phyloP scores from a whole-genome alignment of 2,113 vertebrate species.

The Lota lota region DNA sequence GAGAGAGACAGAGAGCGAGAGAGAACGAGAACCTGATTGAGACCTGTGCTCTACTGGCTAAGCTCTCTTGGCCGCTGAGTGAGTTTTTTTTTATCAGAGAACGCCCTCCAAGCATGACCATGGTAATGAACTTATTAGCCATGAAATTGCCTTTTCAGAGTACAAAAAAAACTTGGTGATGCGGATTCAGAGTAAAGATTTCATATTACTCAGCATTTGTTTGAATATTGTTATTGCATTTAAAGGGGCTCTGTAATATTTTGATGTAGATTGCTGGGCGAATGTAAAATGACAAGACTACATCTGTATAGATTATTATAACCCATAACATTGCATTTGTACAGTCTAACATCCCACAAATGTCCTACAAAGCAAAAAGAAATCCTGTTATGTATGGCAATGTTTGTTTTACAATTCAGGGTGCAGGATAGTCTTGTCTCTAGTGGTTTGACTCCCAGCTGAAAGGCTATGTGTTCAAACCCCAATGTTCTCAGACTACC shows the following conservation, averaged over 20 bases:
- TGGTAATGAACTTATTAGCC: constrained; percentile 74
- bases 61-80: constrained; percentile 53
- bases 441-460: too few relatives aligned
- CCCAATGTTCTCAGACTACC: too few relatives aligned
- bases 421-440: neutral
- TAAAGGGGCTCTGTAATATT: too few relatives aligned
- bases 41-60: constrained; percentile 51
- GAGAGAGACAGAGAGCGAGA: constrained; percentile 18
- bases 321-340: too few relatives aligned
- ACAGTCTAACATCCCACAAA: too few relatives aligned
- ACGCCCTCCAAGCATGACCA: constrained; percentile 60
- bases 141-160: constrained; percentile 76
- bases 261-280: too few relatives aligned
- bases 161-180: constrained; percentile 48
- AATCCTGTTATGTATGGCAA: too few relatives aligned
- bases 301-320: too few relatives aligned
- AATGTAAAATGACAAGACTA: too few relatives aligned
- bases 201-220: constrained; percentile 52
- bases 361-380: too few relatives aligned
- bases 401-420: neutral
- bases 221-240: constrained; percentile 60
- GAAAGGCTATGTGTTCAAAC: too few relatives aligned
- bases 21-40: constrained; percentile 46
- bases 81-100: constrained; percentile 60
- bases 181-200: constrained; percentile 49